Percentiles rank a stretch among this genome's conserved stretches.
These are phyloP conservation scores for Drosophila ambigua DNA, from an alignment of 1,140 invertebrate species.

Conservation along the genomic window DNA sequence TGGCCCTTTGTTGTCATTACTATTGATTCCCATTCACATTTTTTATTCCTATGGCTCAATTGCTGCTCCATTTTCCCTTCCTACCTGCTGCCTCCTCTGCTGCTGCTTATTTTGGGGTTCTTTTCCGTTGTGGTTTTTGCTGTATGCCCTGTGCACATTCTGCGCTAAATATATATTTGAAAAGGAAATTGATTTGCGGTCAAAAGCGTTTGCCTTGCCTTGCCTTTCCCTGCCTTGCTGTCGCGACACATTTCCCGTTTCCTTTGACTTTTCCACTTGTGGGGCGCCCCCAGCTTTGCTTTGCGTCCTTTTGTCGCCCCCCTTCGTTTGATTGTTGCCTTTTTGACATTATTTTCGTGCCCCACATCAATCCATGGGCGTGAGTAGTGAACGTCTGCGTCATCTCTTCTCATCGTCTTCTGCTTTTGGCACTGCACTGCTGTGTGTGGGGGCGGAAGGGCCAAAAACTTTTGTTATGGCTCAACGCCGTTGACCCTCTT, in stretches of 20 bases:
- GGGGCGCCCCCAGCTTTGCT: background rate
- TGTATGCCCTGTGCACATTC: constrained; percentile 48
- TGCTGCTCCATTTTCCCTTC: no score
- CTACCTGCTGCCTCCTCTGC: constrained; percentile 12
- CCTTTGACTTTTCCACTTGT: constrained; percentile 27
- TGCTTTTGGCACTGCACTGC: no score
- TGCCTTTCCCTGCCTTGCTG: background rate
- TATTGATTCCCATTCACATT: constrained; percentile 7
- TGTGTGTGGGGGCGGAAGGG: no score
- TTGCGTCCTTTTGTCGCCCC: background rate
- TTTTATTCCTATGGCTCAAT: background rate
- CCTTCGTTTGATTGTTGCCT: constrained; percentile 3
- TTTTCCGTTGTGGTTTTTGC: constrained; percentile 7
- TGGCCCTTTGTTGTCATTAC: constrained; percentile 12
- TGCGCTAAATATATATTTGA: constrained; percentile 73
- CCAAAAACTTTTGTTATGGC: constrained; percentile 23
- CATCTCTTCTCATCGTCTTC: constrained; percentile 16
- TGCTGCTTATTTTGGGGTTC: constrained; percentile 31
- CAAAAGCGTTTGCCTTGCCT: no score
- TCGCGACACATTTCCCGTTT: constrained; percentile 39
- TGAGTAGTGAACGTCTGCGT: background rate
- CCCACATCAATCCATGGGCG: constrained; percentile 43
- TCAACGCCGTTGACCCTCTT: constrained; percentile 12
- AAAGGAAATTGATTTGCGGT: constrained; percentile 74
- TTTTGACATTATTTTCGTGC: constrained; percentile 24